Base-by-base conservation (phyloP, 2,797 vertebrate species). In the Poecile montanus region DNA sequence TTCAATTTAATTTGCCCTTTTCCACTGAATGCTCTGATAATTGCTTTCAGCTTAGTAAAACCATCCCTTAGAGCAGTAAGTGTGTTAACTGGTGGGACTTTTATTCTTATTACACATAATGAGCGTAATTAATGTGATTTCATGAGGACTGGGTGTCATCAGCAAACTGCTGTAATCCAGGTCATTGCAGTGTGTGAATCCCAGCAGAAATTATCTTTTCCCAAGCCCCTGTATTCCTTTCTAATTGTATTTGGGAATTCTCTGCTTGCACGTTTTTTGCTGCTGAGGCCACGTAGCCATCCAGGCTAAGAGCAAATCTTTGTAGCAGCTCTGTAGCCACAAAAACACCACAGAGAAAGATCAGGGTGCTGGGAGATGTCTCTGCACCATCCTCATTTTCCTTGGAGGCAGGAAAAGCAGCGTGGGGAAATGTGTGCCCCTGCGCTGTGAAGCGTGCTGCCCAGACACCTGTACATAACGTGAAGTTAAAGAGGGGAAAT, bases 391-490 rank as follows among this genome's bases (percentile, higher is more conserved):
- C 58, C 45, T 40, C 6, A 16, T 81, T 67, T 66, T 63, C 61
- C 68, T 17, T 6, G 68, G 81, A 53, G 85, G 48, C 29, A 70
- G 79, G 60, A 34, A 80, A 86, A 75, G 47, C 38, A 0, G 27
- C 3, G 68, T 84, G 86, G 93, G 91, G 80, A 60, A 94, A 54
- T 93, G 60, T 57, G 95, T 88, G 89, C 82, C 93, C 93, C 91
- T 75, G 87, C 2, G 16, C 92, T 58, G 74, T 62, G 88, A 82
- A 94, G 95, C 57, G 4, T 91, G 70, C 44, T 91, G 81, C 30
- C 80, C 95, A 94, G 85, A 89, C 97, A 97, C 97, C 97, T 98
- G 97, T 96, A 96, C 94, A 87, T 96, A 97, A 94, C 66, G 77
- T 89, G 95, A 21, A 72, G 89, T 85, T 96, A 97, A 94, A 65